A percentile compares a stretch with the other conserved stretches of the same genome.
Conservation (phyloP, 2,888 invertebrate species). For the Physocephala rufipes region DNA sequence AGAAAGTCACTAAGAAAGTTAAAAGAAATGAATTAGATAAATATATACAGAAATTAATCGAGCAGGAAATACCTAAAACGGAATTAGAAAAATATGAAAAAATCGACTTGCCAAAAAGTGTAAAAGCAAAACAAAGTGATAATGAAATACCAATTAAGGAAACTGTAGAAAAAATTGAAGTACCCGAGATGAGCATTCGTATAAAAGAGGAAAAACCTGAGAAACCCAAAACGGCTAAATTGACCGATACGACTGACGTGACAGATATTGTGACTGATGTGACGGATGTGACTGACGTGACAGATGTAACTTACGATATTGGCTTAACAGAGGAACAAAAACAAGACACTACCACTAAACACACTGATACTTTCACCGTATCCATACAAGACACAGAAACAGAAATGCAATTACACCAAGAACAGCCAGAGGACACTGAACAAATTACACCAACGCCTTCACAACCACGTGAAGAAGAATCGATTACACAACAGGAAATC, state of each 20-base stretch:
- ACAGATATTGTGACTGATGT: slow-evolving; percentile 6
- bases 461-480: slow-evolving; percentile 59
- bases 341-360: slow-evolving; percentile 49
- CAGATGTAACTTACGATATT: slow-evolving; percentile 57
- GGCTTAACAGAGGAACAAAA: slow-evolving; percentile 58
- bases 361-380: neutral
- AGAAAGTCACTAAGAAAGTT: slow-evolving; percentile 59
- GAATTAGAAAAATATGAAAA: slow-evolving; percentile 65
- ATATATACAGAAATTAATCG: slow-evolving; percentile 62
- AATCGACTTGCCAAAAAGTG: slow-evolving; percentile 54
- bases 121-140: slow-evolving; percentile 54
- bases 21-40: slow-evolving; percentile 61
- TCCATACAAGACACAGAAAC: slow-evolving; percentile 52
- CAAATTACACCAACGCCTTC: slow-evolving; percentile 67
- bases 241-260: slow-evolving; percentile 24
- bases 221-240: slow-evolving; percentile 38
- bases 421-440: slow-evolving; percentile 61
- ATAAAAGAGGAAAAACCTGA: neutral
- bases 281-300: slow-evolving; percentile 39
- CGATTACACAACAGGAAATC: slow-evolving; percentile 57
- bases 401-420: slow-evolving; percentile 48
- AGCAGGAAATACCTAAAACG: slow-evolving; percentile 63
- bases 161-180: slow-evolving; percentile 40
- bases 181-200: neutral
- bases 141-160: slow-evolving; percentile 44